phyloP scores from a whole-genome alignment of 2,888 invertebrate genomes.

The Hemithea aestivaria region DNA sequence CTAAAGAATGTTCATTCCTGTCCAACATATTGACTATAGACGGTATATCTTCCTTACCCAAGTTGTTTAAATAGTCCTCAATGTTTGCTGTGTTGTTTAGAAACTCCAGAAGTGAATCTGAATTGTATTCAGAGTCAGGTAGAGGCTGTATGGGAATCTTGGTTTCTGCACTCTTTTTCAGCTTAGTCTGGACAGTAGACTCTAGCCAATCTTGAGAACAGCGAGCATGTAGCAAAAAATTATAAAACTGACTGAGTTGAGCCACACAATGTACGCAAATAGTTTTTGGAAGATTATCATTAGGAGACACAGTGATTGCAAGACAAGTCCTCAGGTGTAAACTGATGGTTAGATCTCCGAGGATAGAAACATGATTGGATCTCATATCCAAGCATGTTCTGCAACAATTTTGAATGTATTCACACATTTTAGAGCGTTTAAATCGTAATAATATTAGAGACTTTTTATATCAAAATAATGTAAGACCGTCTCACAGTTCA shows the following conservation, averaged over 20 bases:
- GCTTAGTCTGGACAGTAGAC: conserved; percentile 51
- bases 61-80: conserved; percentile 64
- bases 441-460: too few species aligned
- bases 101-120: conserved; percentile 70
- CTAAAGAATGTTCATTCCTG: conserved; percentile 50
- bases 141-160: conserved; percentile 63
- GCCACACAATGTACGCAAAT: conserved; percentile 62
- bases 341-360: conserved; percentile 57
- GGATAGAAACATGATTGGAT: conserved; percentile 56
- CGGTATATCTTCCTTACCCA: conserved; percentile 71
- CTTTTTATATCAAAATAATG: too few species aligned
- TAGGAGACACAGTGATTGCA: conserved; percentile 45
- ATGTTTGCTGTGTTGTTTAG: conserved; percentile 70
- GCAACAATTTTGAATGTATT: conserved; percentile 56
- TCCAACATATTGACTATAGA: conserved; percentile 67
- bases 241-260: conserved; percentile 63
- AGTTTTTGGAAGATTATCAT: conserved; percentile 58
- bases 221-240: conserved; percentile 66
- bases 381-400: conserved; percentile 64
- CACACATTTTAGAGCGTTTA: conserved; percentile 42
- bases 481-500: too few species aligned
- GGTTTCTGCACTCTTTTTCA: conserved; percentile 48
- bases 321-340: conserved; percentile 66
- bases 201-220: conserved; percentile 71
- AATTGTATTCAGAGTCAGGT: conserved; percentile 71